Evolutionary conservation across 2,888 invertebrate species (phyloP), one percentile per base, ranked within the genome.

Genomic region (Diarsia dahlii): DNA sequence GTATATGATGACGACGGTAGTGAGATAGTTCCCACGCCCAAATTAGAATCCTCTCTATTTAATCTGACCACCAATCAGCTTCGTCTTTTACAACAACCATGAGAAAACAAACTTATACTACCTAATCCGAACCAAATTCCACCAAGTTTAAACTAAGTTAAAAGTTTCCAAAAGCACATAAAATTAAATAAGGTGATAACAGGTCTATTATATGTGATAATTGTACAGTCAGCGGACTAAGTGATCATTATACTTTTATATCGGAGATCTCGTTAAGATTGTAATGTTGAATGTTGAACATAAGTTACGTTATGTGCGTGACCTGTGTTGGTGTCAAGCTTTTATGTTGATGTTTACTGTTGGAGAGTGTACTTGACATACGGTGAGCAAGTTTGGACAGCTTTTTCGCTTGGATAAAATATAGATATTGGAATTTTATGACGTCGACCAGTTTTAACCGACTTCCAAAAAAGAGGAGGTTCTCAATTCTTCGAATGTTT

Each of bases 191-290:
- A 79, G 76, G 81, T 72, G 70, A 81, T 68, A 84, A 81, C 63
- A 64, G 12, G 15, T 39, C 66, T 39, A 71, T 76, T 76, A 62
- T 64, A 80, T 9, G 84, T 72, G 72, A 86, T 87, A 87, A 87
- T 82, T 78, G 78, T 76, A 71, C 73, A 34, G 52, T 15, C 71
- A 15, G 12, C 28, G 34, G 12, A 67, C 74, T 75, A 78, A 80
- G 75, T 74, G 69, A 72, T 70, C 82, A 78, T 82, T 71, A 85
- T 62, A 67, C 67, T 73, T 82, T 85, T 84, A 85, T 85, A 85
- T 87, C 87, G 71, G 73, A 90, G 90, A 91, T 91, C 91, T 90
- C 89, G 89, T 91, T 91, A 89, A 91, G 91, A 90, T 91, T 85
- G 76, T 52, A 23, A 28, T 74, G 78, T 81, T 78, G 63, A 39